These are phyloP conservation scores for Erannis defoliaria DNA, from an alignment of 2,888 invertebrate species.

Conservation along the genomic window DNA sequence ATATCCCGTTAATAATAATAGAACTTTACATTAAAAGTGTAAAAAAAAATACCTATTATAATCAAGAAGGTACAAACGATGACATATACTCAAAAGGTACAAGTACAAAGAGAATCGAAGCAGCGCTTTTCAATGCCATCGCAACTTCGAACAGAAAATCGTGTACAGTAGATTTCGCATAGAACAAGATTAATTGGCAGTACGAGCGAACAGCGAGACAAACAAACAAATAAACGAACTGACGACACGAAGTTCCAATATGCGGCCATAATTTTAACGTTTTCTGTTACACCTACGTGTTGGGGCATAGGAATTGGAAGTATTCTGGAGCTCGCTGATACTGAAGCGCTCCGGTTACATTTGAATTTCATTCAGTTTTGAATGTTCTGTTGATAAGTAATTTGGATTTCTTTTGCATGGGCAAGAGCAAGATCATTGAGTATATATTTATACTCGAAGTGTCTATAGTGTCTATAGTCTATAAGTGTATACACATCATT, in stretches of 20 bases:
- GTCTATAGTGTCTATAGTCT: no score
- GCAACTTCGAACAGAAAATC: conserved; percentile 42
- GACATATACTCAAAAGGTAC: not conserved
- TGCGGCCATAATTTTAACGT: conserved; percentile 78
- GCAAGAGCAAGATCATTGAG: no score
- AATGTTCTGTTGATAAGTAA: no score
- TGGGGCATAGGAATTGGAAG: conserved; percentile 44
- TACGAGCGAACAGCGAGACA: conserved; percentile 61
- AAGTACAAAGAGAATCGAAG: conserved; percentile 4
- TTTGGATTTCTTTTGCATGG: no score
- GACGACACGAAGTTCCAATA: conserved; percentile 78
- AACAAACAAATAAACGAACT: conserved; percentile 70
- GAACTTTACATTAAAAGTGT: no score
- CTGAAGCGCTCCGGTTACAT: not conserved
- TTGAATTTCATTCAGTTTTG: not conserved
- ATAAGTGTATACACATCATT: no score
- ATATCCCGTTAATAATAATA: no score
- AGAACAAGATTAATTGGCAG: conserved; percentile 80
- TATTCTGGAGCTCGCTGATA: conserved; percentile 59
- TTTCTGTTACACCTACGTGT: conserved; percentile 80
- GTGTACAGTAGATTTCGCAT: conserved; percentile 49
- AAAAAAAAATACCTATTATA: no score
- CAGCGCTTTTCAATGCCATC: conserved; percentile 10
- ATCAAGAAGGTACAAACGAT: no score
- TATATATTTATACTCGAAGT: no score